phyloP scores from a whole-genome alignment of 2,888 invertebrate genomes.

The Conomelus anceps region DNA sequence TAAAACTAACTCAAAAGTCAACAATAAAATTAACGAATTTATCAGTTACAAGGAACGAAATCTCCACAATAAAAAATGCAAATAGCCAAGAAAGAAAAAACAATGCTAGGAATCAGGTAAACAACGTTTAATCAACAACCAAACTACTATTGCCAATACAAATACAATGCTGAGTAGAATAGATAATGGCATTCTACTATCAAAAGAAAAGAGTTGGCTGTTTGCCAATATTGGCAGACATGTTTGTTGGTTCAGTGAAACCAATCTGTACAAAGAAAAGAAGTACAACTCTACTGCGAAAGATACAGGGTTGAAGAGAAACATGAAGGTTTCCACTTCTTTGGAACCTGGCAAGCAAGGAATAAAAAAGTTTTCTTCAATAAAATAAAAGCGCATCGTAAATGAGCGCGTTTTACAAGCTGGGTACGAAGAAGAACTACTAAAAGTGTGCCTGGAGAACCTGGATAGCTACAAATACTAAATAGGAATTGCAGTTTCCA shows the following conservation, averaged over 20 bases:
- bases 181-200: background rate
- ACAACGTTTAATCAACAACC: background rate
- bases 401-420: background rate
- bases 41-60: background rate
- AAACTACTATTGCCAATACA: background rate
- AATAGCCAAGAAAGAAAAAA: background rate
- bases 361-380: background rate
- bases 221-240: background rate
- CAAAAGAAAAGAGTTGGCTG: background rate
- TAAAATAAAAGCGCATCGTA: background rate
- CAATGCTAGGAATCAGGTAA: background rate
- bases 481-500: too few species aligned
- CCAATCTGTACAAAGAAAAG: background rate
- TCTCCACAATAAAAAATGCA: background rate
- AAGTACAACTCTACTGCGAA: background rate
- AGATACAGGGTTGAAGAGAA: background rate
- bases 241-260: background rate
- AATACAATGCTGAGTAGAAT: background rate
- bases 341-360: background rate
- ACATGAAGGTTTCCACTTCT: background rate
- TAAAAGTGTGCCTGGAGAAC: background rate
- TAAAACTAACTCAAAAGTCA: background rate
- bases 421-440: background rate
- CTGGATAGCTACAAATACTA: background rate
- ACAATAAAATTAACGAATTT: background rate